Evolutionary conservation across 2,797 vertebrate species (phyloP).

Genomic region (Crenuchus spilurus): DNA sequence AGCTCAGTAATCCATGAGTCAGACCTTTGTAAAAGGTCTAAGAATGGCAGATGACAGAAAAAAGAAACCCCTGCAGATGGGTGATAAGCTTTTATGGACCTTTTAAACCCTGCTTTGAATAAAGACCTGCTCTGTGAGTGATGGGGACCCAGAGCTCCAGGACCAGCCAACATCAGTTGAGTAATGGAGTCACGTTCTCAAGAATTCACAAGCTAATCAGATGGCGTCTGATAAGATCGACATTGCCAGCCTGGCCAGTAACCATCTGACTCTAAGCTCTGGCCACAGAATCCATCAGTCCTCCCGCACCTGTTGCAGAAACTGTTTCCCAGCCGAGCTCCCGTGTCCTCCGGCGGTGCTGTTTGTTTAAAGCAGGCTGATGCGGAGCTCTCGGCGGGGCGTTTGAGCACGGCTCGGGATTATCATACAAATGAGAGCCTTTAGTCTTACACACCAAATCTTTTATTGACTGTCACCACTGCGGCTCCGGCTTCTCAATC

Average conservation of each 20-base stretch:
- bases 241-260: background rate
- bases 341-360: background rate
- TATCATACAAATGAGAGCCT: conserved; percentile 72
- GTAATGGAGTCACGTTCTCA: background rate
- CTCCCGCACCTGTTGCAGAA: conserved; percentile 35
- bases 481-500: conserved; percentile 41
- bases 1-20: background rate
- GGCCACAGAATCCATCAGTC: conserved; percentile 19
- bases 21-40: background rate
- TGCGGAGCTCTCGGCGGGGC: conserved; percentile 44
- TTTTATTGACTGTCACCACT: conserved; percentile 62
- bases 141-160: background rate
- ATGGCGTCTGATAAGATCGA: conserved; percentile 21
- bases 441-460: conserved; percentile 66
- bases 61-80: conserved; percentile 54
- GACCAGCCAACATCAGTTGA: conserved; percentile 16
- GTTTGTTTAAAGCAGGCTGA: conserved; percentile 49
- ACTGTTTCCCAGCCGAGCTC: background rate
- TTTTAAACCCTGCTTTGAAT: conserved; percentile 24
- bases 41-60: conserved; percentile 49
- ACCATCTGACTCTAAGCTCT: conserved; percentile 1
- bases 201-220: conserved; percentile 24
- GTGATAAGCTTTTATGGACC: conserved; percentile 49
- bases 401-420: conserved; percentile 61
- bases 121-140: conserved; percentile 11